A percentile compares a stretch with the other conserved stretches of the same genome.
These are phyloP conservation scores for Pegoplata infirma DNA, from an alignment of 2,888 invertebrate species.

Conservation along the genomic window DNA sequence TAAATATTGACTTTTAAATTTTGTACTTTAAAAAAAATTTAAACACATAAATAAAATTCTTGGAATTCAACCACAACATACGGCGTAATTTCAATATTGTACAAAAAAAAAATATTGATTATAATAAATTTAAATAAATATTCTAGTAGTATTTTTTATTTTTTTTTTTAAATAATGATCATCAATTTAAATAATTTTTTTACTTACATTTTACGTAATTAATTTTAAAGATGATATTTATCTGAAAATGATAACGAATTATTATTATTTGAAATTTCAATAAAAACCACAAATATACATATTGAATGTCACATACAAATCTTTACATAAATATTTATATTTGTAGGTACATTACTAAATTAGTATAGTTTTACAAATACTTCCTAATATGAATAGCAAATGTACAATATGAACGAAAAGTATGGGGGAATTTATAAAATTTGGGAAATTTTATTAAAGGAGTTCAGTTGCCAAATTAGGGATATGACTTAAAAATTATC, in stretches of 20 bases:
- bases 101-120: not conserved
- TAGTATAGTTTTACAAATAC: conserved; percentile 9
- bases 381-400: conserved; percentile 37
- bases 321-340: no score
- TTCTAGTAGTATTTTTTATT: no score
- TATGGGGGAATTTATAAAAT: no score
- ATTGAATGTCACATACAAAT: not conserved
- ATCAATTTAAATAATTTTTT: conserved; percentile 48
- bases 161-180: conserved; percentile 1
- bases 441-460: no score
- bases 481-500: no score
- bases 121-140: not conserved
- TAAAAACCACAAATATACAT: conserved; percentile 15
- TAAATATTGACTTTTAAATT: not conserved
- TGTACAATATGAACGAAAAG: no score
- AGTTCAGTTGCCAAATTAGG: no score
- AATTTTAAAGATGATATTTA: conserved; percentile 14
- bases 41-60: no score
- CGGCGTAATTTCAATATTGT: not conserved
- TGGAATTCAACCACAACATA: no score
- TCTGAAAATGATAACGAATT: conserved; percentile 14
- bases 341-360: not conserved
- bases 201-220: conserved; percentile 26
- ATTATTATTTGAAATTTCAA: not conserved
- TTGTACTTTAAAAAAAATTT: not conserved